phyloP scores from a whole-genome alignment of 2,888 invertebrate species.

The Acleris laterana region DNA sequence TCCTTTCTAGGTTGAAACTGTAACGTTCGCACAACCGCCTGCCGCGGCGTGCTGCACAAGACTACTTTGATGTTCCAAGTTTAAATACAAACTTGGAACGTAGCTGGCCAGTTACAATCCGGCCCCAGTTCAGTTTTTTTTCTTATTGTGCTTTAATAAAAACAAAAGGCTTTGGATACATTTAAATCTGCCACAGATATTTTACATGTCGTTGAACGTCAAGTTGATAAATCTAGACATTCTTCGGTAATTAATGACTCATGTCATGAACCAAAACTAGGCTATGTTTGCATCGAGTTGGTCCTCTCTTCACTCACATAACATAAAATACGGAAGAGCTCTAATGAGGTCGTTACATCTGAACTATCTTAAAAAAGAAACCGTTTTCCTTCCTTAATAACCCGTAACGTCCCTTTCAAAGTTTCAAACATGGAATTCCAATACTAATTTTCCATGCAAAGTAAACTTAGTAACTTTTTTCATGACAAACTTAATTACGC shows the following conservation, averaged over 20 bases:
- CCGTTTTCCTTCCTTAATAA: conserved; percentile 11
- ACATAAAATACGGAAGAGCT: not conserved
- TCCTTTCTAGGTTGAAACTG: conserved; percentile 58
- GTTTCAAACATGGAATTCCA: not conserved
- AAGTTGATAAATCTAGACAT: too few species aligned
- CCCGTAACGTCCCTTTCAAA: not conserved
- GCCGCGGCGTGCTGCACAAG: conserved; percentile 54
- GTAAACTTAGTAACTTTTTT: not conserved
- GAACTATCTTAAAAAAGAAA: not conserved
- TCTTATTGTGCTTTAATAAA: conserved; percentile 1
- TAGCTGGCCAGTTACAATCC: conserved; percentile 2
- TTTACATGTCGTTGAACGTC: too few species aligned
- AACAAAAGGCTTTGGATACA: not conserved
- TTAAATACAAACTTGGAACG: conserved; percentile 43
- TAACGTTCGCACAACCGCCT: conserved; percentile 58
- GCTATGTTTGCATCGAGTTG: too few species aligned
- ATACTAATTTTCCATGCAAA: not conserved
- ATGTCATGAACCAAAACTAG: too few species aligned
- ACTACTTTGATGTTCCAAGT: conserved; percentile 58
- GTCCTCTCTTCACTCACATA: not conserved
- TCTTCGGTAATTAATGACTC: too few species aligned
- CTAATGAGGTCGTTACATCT: not conserved
- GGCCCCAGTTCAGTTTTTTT: not conserved
- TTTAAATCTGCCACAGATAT: too few species aligned
- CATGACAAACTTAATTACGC: not conserved